Percentiles rank a stretch among this genome's conserved stretches.
Conservation (phyloP, 1,140 invertebrate species). For the Aphaenogaster rudis region DNA sequence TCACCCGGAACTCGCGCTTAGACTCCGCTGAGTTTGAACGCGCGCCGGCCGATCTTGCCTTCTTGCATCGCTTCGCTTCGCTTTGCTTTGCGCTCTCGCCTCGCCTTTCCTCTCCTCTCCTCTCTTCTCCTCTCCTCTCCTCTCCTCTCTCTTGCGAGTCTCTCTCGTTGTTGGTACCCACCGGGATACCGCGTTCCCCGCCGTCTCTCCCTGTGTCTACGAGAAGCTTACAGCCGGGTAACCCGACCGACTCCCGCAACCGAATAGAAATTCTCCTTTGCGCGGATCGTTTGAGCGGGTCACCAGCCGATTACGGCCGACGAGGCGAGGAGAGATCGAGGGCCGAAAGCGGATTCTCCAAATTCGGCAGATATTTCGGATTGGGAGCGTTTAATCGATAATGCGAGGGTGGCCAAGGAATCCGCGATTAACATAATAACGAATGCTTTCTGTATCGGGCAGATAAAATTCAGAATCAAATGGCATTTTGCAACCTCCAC, state of each 20-base stretch:
- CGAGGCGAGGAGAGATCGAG: slow-evolving; percentile 28
- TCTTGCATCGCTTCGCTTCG: slow-evolving; percentile 71
- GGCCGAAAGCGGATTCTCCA: neutral
- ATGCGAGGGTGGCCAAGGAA: neutral
- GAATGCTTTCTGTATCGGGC: neutral
- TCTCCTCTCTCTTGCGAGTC: slow-evolving; percentile 60
- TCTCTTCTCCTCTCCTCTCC: slow-evolving; percentile 46
- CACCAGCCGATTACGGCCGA: slow-evolving; percentile 23
- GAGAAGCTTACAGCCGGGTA: slow-evolving; percentile 58
- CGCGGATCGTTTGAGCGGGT: slow-evolving; percentile 34
- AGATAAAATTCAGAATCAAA: neutral
- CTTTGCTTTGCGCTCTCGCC: slow-evolving; percentile 72
- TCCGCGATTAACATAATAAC: neutral
- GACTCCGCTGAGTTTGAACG: slow-evolving; percentile 84
- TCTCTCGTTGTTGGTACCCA: slow-evolving; percentile 62
- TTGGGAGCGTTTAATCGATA: neutral
- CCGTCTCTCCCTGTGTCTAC: slow-evolving; percentile 64
- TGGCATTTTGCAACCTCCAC: neutral
- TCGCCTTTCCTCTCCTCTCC: slow-evolving; percentile 21
- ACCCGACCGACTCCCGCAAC: slow-evolving; percentile 37
- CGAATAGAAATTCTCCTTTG: slow-evolving; percentile 58
- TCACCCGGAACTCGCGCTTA: slow-evolving; percentile 87
- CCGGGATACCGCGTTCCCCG: slow-evolving; percentile 56
- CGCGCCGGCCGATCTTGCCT: slow-evolving; percentile 83
- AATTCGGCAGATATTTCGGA: neutral